Base-by-base conservation (phyloP, 2,797 vertebrate genomes). In the Coluber constrictor region DNA sequence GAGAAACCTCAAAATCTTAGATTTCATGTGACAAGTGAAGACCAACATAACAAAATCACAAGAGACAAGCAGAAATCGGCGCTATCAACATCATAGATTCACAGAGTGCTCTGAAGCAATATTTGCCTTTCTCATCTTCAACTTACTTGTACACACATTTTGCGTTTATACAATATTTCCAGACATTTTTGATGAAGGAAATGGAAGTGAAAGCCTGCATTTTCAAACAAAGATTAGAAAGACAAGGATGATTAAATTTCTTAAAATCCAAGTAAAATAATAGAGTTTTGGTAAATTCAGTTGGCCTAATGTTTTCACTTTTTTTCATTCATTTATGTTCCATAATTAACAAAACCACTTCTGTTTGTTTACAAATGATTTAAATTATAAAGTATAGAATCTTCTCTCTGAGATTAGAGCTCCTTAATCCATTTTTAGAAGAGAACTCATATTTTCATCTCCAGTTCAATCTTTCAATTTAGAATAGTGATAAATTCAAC, bases 21-120 rank as follows among this genome's bases (percentile, higher is more conserved):
- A 96, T 94, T 89, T 86, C 94, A 93, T 94, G 63, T 96, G 96
- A 95, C 95, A 96, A 90, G 92, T 95, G 92, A 95, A 79, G 87
- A 95, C 74, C 13, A 93, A 86, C 43, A 8, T 54, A 95, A 90
- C 89, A 95, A 94, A 96, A 90, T 83, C 29, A 6, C 15, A 94
- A 2, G 11, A 93, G 95, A 92, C 86, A 94, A 93, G 11, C 56
- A 55, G 86, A 94, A 55, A 83, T 63, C 79, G 66, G 70, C n/a
- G 63, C n/a, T 56, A 23, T 86, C 70, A 90, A 51, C 87, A 92
- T 93, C 51, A 70, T 3, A 92, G 56, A 55, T 29, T 10, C 86
- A 3, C 0, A n/a, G 47, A 90, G 47, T 90, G 86, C 61, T 0
- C 0, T 0, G 1, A 70, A 70, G 10, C 3, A 88, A 18, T 5